phyloP scores from a whole-genome alignment of 37 sponge, comb jelly and placozoan genomes.

The Chondrosia reniformis region DNA sequence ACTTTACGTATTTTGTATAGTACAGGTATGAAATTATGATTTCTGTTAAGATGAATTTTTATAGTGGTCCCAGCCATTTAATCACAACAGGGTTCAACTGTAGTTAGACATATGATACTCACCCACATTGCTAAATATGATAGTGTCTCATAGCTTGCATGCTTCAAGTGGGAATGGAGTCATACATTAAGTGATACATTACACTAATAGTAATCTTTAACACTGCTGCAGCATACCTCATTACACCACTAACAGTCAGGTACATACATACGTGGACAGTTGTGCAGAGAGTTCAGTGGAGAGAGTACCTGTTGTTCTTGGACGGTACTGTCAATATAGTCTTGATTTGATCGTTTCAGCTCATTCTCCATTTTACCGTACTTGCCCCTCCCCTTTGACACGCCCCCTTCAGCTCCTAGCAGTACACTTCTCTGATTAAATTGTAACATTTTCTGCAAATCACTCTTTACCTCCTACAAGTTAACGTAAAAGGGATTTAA shows the following conservation, averaged over 20 bases:
- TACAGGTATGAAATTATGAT: too few species aligned
- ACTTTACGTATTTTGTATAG: too few species aligned
- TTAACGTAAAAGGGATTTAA: too few species aligned
- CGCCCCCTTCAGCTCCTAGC: background rate
- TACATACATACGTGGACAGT: conserved; percentile 8
- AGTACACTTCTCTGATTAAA: conserved; percentile 32
- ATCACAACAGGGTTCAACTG: too few species aligned
- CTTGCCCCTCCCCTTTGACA: conserved; percentile 17
- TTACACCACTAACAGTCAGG: background rate
- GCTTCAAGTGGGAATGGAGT: too few species aligned
- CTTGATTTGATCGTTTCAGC: conserved; percentile 79
- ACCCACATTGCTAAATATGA: too few species aligned
- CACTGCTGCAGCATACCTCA: background rate
- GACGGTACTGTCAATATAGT: conserved; percentile 73
- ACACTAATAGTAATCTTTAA: too few species aligned
- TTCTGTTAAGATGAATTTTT: too few species aligned
- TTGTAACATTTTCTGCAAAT: conserved; percentile 55
- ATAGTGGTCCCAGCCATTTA: too few species aligned
- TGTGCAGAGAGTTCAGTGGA: background rate
- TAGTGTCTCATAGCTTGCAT: too few species aligned
- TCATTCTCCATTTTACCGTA: conserved; percentile 79
- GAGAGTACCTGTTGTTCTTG: conserved; percentile 71
- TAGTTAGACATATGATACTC: too few species aligned
- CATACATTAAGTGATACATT: too few species aligned
- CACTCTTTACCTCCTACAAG: conserved; percentile 61